Base-by-base conservation (phyloP, 1,140 invertebrate genomes). In the Heliconius himera region DNA sequence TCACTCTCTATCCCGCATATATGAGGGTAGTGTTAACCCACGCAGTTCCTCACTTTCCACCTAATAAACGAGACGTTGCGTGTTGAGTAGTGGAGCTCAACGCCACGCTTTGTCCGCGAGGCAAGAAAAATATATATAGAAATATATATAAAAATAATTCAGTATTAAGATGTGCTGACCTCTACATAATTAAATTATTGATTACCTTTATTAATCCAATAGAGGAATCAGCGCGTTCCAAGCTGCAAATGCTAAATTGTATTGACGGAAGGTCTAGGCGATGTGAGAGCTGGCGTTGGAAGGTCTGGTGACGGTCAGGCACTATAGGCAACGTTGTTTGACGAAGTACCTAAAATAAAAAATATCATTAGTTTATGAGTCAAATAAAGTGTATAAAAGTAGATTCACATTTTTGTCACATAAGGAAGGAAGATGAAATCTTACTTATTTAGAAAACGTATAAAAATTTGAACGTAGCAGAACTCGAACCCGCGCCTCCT, bases 301-400 rank as follows among this genome's bases (percentile, higher is more conserved):
- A 98, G 73, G 96, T 96, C 88, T 97, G 97, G 89, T 97, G 97
- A 66, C 97, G 95, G 77, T 96, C 97, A 5, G 97, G 97, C 1
- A 98, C 97, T 22, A 97, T 97, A 9, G 97, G 97, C 8, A 98
- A 91, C 4, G 97, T 98, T 16, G 97, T 97, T 92, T 98, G 97
- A 3, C 97, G 95, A 6, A 97, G 89, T 16, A 97, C 96, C 96
- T 97, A 87, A 60, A 70, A 49, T 29, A 49, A 73, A 41, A 75
- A n/a, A 13, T 72, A n/a, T 72, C 11, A 72, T 72, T 38, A 9
- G 0, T 38, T 33, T 33, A 33, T 8, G n/a, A 60, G 8, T 22
- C n/a, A 22, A 60, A 60, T n/a, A n/a, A 54, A 54, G 18, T 20
- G 6, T 2, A 51, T 18, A 20, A 54, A 54, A 13, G 41, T 16